Base-by-base conservation (phyloP, 2,888 invertebrate species). In the Nyleta sp. region DNA sequence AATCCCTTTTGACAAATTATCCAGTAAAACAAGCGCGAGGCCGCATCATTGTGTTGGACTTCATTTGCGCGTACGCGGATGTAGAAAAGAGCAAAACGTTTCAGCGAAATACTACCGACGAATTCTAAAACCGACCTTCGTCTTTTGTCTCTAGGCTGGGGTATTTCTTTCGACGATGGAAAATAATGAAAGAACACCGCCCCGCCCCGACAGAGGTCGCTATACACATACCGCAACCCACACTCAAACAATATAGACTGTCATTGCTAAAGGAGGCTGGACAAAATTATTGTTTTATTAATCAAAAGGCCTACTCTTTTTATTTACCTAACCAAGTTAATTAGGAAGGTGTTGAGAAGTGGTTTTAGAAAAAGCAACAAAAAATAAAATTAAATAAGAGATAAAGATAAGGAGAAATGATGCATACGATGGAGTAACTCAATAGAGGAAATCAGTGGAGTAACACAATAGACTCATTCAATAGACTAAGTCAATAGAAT, bases 151-250 rank as follows among this genome's bases (percentile, higher is more conserved):
- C 17, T 33, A 55, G 11, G 35, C n/a, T 8, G 5, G 17, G 15
- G 33, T 35, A 35, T 50, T 33, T 67, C 53, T 42, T 35, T 42
- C 17, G 20, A 46, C 46, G 33, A 33, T 55, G 35, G 15, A 53
- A 55, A 67, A 42, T 55, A 65, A 65, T 53, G 50, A 65, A 40
- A 64, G 64, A 50, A 38, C 64, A 64, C 48, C 48, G 24, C 22
- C 40, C 38, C 18, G 10, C 55, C 10, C 10, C 10, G 28, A 35
- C 8, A 64, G 22, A 48, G 22, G 22, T 46, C 35, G 28, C 52
- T 11, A 8, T 31, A n/a, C 31, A 31, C 35, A 48, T 48, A 62
- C 42, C 44, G 24, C 46, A 33, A 13, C n/a, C 40, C 18, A 31
- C 48, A 18, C 38, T 38, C 18, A n/a, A 24, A 53, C 38, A 28